Conservation (phyloP, 2,797 vertebrate species). For the Darevskia nairensis region DNA sequence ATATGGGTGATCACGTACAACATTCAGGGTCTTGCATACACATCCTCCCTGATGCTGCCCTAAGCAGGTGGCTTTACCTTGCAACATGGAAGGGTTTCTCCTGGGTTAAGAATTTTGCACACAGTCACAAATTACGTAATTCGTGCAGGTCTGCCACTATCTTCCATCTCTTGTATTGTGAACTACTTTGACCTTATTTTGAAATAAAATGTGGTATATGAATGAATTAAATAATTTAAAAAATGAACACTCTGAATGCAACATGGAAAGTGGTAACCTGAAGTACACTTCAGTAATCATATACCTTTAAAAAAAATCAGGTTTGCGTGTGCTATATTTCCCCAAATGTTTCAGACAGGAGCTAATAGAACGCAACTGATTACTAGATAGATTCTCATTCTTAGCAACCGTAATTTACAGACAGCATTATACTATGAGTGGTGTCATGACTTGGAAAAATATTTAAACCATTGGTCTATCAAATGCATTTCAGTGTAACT, state of each 20-base stretch:
- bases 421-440: not conserved
- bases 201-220: too few species aligned
- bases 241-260: not conserved
- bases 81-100: too few species aligned
- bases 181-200: too few species aligned
- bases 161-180: too few species aligned
- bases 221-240: too few species aligned
- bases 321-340: not conserved
- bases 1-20: too few species aligned
- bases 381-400: not conserved
- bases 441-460: not conserved
- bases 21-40: too few species aligned
- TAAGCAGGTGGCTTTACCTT: too few species aligned
- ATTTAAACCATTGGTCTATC: not conserved
- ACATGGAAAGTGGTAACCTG: not conserved
- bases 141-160: too few species aligned
- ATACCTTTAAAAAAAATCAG: not conserved
- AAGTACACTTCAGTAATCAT: not conserved
- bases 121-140: too few species aligned
- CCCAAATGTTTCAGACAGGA: not conserved
- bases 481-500: not conserved
- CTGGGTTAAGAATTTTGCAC: too few species aligned
- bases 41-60: too few species aligned
- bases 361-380: not conserved
- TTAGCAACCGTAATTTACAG: not conserved